A percentile compares a stretch with the other conserved stretches of the same genome.
Conservation (phyloP, 2,888 invertebrate species). For the Papilio demoleus region DNA sequence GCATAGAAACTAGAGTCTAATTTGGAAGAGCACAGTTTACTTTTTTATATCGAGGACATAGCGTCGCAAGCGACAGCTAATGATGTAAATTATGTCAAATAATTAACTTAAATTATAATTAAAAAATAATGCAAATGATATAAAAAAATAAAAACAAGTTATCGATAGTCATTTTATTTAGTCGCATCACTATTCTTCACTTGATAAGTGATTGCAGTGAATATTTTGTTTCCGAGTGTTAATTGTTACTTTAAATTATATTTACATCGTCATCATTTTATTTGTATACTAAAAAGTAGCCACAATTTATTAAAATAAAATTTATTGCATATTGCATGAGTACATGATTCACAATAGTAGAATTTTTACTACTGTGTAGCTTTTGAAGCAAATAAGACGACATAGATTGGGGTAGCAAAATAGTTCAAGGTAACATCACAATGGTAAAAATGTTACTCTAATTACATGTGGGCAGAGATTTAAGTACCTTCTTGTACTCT, state of each 20-base stretch:
- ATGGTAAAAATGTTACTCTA: background rate
- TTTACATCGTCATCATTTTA: background rate
- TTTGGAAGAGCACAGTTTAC: too few species aligned
- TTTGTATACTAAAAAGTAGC: background rate
- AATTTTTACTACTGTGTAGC: too few species aligned
- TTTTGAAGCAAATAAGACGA: slow-evolving; percentile 1
- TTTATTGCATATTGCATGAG: background rate
- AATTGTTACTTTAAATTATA: slow-evolving; percentile 36
- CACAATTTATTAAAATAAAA: background rate
- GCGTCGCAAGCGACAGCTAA: too few species aligned
- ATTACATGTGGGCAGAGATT: background rate
- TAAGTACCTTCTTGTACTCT: too few species aligned
- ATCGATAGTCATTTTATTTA: slow-evolving; percentile 2
- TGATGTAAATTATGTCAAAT: too few species aligned
- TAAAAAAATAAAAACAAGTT: slow-evolving; percentile 14
- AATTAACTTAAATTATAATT: too few species aligned
- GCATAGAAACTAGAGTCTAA: too few species aligned
- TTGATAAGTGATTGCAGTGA: slow-evolving; percentile 62
- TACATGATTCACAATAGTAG: too few species aligned
- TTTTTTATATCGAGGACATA: too few species aligned
- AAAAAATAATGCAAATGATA: background rate
- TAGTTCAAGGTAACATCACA: slow-evolving; percentile 4
- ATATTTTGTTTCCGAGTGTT: slow-evolving; percentile 69
- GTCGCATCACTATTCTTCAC: slow-evolving; percentile 53
- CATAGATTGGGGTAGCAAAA: slow-evolving; percentile 12